Base-by-base conservation (phyloP, 23 tunicate species). In the Oikopleura albicans region DNA sequence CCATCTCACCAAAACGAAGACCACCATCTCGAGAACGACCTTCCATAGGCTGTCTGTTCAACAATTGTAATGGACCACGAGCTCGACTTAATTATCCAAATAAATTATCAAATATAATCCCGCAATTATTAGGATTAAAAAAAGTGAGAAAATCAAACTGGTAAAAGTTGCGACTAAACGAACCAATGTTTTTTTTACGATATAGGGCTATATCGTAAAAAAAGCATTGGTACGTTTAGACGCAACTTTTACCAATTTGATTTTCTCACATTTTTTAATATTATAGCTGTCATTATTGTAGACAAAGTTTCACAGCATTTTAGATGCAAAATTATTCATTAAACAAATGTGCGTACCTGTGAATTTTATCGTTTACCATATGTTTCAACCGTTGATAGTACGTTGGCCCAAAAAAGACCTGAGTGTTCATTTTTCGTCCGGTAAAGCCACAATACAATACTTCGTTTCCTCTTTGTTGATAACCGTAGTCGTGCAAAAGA, bases 21-120 rank as follows among this genome's bases (percentile, higher is more conserved):
- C 99, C 99, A 39, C 99, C 99, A 86, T 95, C 99, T 0, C 99
- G 90, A 0, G 99, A 95, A 66, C 99, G 84, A 39, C 99, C 99
- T 85, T 95, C 99, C 99, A 95, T 95, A 39, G 99, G 99, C 75
- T 95, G 99, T 63, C 99, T 83, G 87, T 95, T 95, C 22, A 95
- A 56, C 4, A 95, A 88, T 40, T 95, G 99, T 33, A 95, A 90
- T 1, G 99, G 99, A 22, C 99, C 99, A 36, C 99, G 86, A 35
- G 99, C 99, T 76, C 99, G 84, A 37, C 97, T 91, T 59, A 71
- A 12, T 16, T 29, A 49, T 49, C 16, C 8, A 8, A 8, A 49
- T 8, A 49, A 49, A 22, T 49, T 49, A 22, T 8, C 8, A 8
- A 22, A 49, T 8, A 49, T 22, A 49, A 49, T 8, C 22, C 59